phyloP scores from a whole-genome alignment of 2,888 invertebrate genomes.

The Euzophera pinguis region DNA sequence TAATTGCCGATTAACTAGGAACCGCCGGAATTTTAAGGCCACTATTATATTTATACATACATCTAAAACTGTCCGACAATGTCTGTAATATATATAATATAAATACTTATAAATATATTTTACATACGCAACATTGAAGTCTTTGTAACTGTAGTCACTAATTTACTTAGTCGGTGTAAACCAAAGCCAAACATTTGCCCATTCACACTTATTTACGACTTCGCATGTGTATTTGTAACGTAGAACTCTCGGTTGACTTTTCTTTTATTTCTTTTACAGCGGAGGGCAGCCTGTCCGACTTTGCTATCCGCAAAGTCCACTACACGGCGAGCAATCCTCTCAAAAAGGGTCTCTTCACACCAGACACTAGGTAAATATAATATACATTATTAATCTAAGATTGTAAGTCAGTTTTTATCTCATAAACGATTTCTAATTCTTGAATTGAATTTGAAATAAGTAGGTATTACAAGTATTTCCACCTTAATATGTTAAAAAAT shows the following conservation, averaged over 20 bases:
- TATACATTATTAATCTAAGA: too few relatives aligned
- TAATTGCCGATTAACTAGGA: constrained; percentile 12
- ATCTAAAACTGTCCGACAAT: too few relatives aligned
- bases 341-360: constrained; percentile 86
- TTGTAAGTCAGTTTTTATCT: too few relatives aligned
- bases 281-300: constrained; percentile 94
- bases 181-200: constrained; percentile 1
- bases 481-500: too few relatives aligned
- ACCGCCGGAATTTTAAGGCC: neutral
- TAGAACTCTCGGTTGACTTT: constrained; percentile 4
- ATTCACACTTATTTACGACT: constrained; percentile 2
- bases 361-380: constrained; percentile 81
- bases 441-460: too few relatives aligned
- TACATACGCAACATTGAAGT: neutral
- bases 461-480: too few relatives aligned
- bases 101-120: too few relatives aligned
- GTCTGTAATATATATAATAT: too few relatives aligned
- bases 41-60: neutral
- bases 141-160: neutral
- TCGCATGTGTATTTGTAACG: neutral
- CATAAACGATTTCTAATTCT: too few relatives aligned
- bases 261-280: constrained; percentile 82
- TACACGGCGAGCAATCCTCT: constrained; percentile 85
- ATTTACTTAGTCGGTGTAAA: constrained; percentile 1
- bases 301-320: constrained; percentile 89